Base-by-base conservation (phyloP, 1,140 invertebrate species). In the Rhopalosiphum maidis region DNA sequence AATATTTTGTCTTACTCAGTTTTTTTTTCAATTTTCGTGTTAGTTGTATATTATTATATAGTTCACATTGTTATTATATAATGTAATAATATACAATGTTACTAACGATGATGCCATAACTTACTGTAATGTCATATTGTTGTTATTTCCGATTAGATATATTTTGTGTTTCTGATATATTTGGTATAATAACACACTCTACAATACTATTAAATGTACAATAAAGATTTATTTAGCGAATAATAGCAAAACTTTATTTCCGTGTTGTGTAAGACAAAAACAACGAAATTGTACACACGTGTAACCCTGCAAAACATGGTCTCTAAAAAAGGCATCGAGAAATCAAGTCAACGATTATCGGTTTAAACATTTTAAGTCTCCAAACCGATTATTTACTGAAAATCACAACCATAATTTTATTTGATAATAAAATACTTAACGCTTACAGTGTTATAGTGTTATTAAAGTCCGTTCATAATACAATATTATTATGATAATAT, bases 101-200 rank as follows among this genome's bases (percentile, higher is more conserved):
- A 68, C 60, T 68, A 68, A 68, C 60, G 60, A 68, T 68, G 30
- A n/a, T 18, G 18, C 15, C 60, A 77, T 77, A 77, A 77, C 15
- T n/a, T 77, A 68, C 30, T n/a, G 30, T 77, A 77, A 77, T 77
- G 60, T 35, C 60, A 15, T 77, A 77, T 77, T 77, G 15, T 77
- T 18, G 60, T 77, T 77, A 77, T 77, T 77, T n/a, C 60, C 30
- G 60, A 77, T n/a, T 77, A n/a, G 18, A 77, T 77, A 77, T 77
- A 77, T 77, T n/a, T 68, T n/a, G 30, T 68, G 60, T 68, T 77
- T 77, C 60, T 77, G 60, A 77, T 77, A 77, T 77, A 35, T 77
- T 15, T 68, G 60, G n/a, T 77, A n/a, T n/a, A 77, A 77, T 77
- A n/a, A n/a, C 30, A 15, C 30, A n/a, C 15, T n/a, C 30, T 77